Conservation (phyloP, 2,113 vertebrate genomes). For the Myrmecobius fasciatus region DNA sequence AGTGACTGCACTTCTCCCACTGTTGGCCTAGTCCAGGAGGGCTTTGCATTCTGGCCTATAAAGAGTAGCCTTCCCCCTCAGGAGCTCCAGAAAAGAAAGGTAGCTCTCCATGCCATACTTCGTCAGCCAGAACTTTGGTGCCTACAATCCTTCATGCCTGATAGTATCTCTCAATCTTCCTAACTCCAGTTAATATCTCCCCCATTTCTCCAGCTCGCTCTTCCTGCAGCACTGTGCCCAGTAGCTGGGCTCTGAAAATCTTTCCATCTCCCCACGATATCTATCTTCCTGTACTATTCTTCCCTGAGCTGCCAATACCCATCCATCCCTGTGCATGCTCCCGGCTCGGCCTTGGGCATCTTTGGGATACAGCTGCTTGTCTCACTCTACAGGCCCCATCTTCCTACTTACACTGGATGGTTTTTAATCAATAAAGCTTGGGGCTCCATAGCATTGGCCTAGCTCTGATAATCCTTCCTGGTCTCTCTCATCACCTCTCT, state of each 20-base stretch:
- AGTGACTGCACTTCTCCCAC: not conserved
- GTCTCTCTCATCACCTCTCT: not conserved
- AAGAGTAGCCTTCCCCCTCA: not conserved
- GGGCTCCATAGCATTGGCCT: not conserved
- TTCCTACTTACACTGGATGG: not conserved
- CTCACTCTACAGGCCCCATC: not conserved
- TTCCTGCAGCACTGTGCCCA: not conserved
- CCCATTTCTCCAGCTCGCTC: not conserved
- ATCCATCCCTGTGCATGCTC: not conserved
- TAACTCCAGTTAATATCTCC: not conserved
- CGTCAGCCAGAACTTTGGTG: not conserved
- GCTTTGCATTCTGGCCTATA: not conserved
- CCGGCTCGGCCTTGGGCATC: not conserved
- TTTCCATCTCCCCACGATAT: not conserved
- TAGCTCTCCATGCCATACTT: not conserved
- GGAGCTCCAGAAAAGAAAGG: not conserved
- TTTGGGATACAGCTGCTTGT: not conserved
- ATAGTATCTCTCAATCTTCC: not conserved
- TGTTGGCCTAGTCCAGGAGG: not conserved
- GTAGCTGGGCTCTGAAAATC: not conserved
- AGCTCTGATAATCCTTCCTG: constrained; percentile 16
- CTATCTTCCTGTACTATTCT: not conserved
- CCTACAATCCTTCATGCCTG: not conserved
- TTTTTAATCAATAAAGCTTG: not conserved
- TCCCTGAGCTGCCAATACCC: too few relatives aligned